phyloP scores from a whole-genome alignment of 2,888 invertebrate species.

The Dicyrtoma fusca region DNA sequence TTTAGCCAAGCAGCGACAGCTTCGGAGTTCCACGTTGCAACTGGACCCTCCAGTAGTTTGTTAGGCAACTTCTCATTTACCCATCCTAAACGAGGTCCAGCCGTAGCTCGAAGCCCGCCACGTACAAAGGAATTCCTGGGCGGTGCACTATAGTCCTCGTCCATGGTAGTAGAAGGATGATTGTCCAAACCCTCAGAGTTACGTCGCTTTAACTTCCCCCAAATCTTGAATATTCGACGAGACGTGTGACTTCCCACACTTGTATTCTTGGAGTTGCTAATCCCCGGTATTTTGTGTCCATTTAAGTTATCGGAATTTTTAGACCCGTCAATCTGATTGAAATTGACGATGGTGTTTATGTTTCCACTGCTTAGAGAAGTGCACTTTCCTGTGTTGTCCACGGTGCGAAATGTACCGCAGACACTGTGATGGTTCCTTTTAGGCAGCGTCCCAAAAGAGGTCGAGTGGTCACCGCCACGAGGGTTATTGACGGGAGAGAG shows the following conservation, averaged over 20 bases:
- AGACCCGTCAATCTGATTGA: too few relatives aligned
- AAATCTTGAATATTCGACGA: constrained; percentile 52
- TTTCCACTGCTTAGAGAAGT: constrained; percentile 53
- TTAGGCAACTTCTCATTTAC: constrained; percentile 57
- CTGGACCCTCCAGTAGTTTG: constrained; percentile 68
- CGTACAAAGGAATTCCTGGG: constrained; percentile 59
- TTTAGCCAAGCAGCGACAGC: constrained; percentile 82
- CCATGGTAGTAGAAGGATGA: constrained; percentile 42
- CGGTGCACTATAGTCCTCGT: not conserved
- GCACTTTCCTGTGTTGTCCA: constrained; percentile 38
- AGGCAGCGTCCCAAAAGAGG: constrained; percentile 54
- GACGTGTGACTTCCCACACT: constrained; percentile 49
- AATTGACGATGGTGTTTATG: constrained; percentile 44
- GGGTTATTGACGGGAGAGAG: constrained; percentile 73
- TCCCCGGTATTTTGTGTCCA: too few relatives aligned
- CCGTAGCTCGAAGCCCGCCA: constrained; percentile 72
- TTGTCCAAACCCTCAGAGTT: constrained; percentile 73
- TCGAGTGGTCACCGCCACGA: constrained; percentile 67
- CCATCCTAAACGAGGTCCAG: constrained; percentile 72
- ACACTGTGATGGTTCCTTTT: constrained; percentile 49
- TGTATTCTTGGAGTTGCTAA: too few relatives aligned
- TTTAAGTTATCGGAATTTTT: too few relatives aligned
- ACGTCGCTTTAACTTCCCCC: constrained; percentile 66
- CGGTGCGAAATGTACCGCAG: not conserved
- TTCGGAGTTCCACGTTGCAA: constrained; percentile 79